These are phyloP conservation scores for Teleogryllus occipitalis DNA, from an alignment of 1,140 invertebrate species.

Conservation along the genomic window DNA sequence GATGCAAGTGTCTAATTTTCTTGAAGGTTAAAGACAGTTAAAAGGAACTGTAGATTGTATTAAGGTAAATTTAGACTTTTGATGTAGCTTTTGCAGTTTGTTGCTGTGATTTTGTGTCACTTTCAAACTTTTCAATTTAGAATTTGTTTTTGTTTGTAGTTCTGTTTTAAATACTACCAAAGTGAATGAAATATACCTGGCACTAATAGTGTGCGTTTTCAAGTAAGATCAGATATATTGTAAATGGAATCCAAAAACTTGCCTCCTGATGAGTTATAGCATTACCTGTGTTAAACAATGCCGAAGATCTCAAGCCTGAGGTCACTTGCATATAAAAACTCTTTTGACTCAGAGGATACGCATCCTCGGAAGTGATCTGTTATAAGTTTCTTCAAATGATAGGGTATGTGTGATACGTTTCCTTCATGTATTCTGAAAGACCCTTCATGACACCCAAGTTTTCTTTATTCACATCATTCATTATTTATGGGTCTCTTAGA, in stretches of 20 bases:
- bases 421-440: neutral
- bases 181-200: neutral
- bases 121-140: neutral
- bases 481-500: neutral
- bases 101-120: neutral
- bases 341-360: neutral
- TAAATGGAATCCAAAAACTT: neutral
- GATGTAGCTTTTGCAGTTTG: conserved; percentile 1
- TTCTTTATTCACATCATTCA: neutral
- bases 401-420: neutral
- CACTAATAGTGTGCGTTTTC: neutral
- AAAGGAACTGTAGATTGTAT: neutral
- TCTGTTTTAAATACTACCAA: neutral
- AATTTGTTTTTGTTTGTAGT: neutral
- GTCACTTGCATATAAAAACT: neutral
- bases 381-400: neutral
- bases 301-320: neutral
- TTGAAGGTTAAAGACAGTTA: neutral
- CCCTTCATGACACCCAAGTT: no score
- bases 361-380: neutral
- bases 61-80: conserved; percentile 3
- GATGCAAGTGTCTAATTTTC: neutral
- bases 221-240: neutral
- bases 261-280: neutral
- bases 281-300: neutral